phyloP scores from a whole-genome alignment of 2,797 vertebrate species.

The Vespertilio murinus region DNA sequence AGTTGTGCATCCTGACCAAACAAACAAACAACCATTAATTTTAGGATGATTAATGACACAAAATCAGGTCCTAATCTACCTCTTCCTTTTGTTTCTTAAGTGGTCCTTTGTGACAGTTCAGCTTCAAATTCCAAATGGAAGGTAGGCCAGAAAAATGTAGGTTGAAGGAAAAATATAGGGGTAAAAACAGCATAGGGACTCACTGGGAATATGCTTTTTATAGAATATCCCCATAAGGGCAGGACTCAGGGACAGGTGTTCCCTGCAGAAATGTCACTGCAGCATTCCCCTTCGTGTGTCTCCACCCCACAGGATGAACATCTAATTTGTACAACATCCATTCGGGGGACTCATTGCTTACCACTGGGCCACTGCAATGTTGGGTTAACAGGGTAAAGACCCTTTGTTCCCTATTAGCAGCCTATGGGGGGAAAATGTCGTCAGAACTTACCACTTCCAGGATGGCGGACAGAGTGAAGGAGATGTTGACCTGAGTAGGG shows the following conservation, averaged over 20 bases:
- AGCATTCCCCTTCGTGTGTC: not conserved
- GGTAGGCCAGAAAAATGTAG: not conserved
- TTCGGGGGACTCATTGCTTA: not conserved
- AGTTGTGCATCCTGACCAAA: slow-evolving; percentile 86
- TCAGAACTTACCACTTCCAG: slow-evolving; percentile 86
- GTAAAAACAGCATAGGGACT: not conserved
- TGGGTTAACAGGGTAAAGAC: not conserved
- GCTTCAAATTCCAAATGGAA: not conserved
- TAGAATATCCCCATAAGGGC: not conserved
- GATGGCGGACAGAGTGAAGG: slow-evolving; percentile 90
- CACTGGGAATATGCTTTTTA: not conserved
- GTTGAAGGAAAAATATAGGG: not conserved
- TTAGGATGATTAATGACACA: not conserved
- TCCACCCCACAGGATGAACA: not conserved
- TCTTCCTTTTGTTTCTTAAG: not conserved
- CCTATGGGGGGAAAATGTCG: not conserved
- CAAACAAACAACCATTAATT: not conserved
- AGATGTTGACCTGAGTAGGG: slow-evolving; percentile 88
- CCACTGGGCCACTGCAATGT: not conserved
- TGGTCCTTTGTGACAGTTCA: not conserved
- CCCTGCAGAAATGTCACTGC: not conserved
- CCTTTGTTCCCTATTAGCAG: not conserved
- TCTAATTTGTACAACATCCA: not conserved
- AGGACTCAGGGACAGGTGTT: not conserved
- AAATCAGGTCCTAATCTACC: not conserved